A percentile compares a stretch with the other conserved stretches of the same genome.
Conservation (phyloP, 2,888 invertebrate species). For the Thalpophila matura region DNA sequence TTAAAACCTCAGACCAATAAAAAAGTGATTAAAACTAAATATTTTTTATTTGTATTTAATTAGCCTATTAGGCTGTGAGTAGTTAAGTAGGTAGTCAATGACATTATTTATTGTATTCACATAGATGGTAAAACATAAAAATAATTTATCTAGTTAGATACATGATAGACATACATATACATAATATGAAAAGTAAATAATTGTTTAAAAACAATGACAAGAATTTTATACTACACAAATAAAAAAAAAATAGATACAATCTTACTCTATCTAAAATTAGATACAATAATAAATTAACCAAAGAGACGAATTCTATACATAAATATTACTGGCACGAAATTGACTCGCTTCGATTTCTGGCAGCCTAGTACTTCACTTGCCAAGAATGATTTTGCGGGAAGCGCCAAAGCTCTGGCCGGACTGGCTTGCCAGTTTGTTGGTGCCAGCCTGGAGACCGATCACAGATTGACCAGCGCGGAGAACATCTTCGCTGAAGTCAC, state of each 20-base stretch:
- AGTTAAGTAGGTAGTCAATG: too few species aligned
- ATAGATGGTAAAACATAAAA: neutral
- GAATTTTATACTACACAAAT: too few species aligned
- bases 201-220: too few species aligned
- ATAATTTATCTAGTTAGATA: too few species aligned
- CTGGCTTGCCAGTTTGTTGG: slow-evolving; percentile 96
- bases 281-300: neutral
- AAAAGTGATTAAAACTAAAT: slow-evolving; percentile 23
- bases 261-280: neutral
- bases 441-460: slow-evolving; percentile 97
- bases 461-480: slow-evolving; percentile 95
- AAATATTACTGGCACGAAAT: slow-evolving; percentile 9
- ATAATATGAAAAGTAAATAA: too few species aligned
- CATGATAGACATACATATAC: too few species aligned
- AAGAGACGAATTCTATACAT: slow-evolving; percentile 12
- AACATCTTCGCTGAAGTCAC: slow-evolving; percentile 95
- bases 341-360: slow-evolving; percentile 32
- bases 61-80: too few species aligned
- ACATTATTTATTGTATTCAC: neutral
- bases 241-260: too few species aligned
- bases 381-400: slow-evolving; percentile 94
- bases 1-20: too few species aligned
- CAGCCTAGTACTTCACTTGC: slow-evolving; percentile 89
- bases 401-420: slow-evolving; percentile 97
- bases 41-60: slow-evolving; percentile 13